Base-by-base conservation (phyloP, 2,888 invertebrate species). In the Trissoscelio sp. region DNA sequence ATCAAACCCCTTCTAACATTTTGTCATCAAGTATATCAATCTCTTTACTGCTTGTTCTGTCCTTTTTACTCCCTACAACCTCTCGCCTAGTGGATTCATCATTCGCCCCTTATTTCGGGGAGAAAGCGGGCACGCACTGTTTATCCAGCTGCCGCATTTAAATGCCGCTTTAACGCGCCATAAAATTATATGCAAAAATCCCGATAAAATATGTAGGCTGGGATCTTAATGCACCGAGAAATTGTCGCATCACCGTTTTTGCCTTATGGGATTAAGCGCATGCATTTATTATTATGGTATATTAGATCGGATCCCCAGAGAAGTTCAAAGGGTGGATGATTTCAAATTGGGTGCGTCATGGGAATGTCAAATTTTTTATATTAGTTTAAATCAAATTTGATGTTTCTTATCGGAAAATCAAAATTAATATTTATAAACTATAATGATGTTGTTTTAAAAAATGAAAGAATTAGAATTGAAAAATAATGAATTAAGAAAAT, bases 151-250 rank as follows among this genome's bases (percentile, higher is more conserved):
- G 91, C 86, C 88, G 85, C 86, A 88, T 90, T 91, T 90, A 88
- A 91, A 90, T 91, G 89, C 87, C 89, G 82, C 87, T 89, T 88
- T 90, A 91, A 91, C 89, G 89, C 87, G 86, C 87, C 91, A 90
- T 91, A 88, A 91, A 91, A 91, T 91, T 90, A 91, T 91, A 91
- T 91, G 91, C 91, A 90, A 89, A 90, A 90, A 87, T 91, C 88
- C 87, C 87, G 86, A 89, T 90, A 88, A 90, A 91, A 91, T 91
- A 91, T 90, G 89, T 89, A 90, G 87, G 86, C 86, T 28, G 72
- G 79, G 60, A 84, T 86, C 84, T 85, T 91, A 90, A 91, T 90
- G 89, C 90, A 91, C 90, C 91, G 90, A 87, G 89, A 91, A 90
- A 91, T 91, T 89, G 89, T 89, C 88, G 85, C 86, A 87, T 88